phyloP scores from a whole-genome alignment of 1,140 invertebrate genomes.

The Parasteatoda tepidariorum region DNA sequence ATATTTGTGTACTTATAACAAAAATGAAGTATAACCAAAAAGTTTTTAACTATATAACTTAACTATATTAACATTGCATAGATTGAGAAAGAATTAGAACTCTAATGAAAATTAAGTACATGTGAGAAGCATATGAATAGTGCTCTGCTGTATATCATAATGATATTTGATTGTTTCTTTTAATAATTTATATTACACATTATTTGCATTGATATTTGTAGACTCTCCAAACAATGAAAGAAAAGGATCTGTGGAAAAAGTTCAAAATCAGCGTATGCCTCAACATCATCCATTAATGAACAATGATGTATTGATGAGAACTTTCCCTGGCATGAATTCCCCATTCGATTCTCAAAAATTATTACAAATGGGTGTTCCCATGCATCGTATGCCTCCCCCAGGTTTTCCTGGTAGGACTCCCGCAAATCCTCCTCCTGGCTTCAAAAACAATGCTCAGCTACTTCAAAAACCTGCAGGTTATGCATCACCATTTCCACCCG shows the following conservation, averaged over 20 bases:
- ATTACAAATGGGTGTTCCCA: neutral
- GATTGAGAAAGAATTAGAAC: too few species aligned
- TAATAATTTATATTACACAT: too few species aligned
- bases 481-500: neutral
- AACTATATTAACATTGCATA: too few species aligned
- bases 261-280: too few species aligned
- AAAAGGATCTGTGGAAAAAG: neutral
- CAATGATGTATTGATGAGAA: neutral
- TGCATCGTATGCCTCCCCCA: constrained; percentile 5
- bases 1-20: too few species aligned
- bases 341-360: neutral
- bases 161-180: too few species aligned
- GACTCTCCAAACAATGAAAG: neutral
- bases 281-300: neutral
- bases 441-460: neutral
- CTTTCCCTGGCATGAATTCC: neutral
- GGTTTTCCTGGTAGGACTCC: neutral
- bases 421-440: neutral
- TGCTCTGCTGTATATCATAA: too few species aligned
- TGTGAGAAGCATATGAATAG: too few species aligned
- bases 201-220: too few species aligned
- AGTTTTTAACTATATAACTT: too few species aligned
- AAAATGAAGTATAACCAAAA: too few species aligned
- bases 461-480: neutral
- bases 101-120: too few species aligned